Percentiles rank a stretch among this genome's conserved stretches.
Evolutionary conservation across 2,113 vertebrate genomes (phyloP).

Genomic region (Semnornis frantzii): DNA sequence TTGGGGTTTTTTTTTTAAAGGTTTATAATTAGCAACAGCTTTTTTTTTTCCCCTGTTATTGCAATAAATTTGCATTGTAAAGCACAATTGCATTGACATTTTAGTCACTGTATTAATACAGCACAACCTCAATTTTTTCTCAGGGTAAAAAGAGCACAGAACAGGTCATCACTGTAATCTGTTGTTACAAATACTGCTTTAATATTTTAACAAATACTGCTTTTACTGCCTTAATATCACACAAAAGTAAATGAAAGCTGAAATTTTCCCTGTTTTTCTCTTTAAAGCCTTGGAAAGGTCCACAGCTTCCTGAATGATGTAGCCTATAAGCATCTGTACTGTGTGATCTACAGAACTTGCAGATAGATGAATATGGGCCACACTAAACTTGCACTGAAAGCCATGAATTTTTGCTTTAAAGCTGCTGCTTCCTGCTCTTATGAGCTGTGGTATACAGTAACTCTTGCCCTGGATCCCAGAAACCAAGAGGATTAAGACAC

Average conservation of each 20-base stretch:
- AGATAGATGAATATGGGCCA: background rate
- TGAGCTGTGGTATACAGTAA: background rate
- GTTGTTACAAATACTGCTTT: too few species aligned
- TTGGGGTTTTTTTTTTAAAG: background rate
- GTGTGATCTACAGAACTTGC: background rate
- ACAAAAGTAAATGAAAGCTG: background rate
- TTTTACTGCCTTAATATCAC: background rate
- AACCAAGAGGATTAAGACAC: background rate
- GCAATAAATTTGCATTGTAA: background rate
- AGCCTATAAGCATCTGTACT: background rate
- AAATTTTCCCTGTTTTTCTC: background rate
- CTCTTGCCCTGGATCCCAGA: background rate
- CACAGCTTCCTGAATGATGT: background rate
- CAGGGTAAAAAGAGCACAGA: background rate
- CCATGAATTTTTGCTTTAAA: background rate
- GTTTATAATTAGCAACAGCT: background rate
- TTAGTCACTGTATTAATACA: slow-evolving; percentile 8
- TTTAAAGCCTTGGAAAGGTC: background rate
- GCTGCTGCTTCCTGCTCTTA: background rate
- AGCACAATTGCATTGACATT: background rate
- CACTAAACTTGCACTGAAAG: background rate
- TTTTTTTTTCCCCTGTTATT: background rate
- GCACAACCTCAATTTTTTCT: background rate
- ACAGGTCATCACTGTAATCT: background rate
- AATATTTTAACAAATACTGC: too few species aligned